A percentile compares a stretch with the other conserved stretches of the same genome.
These are phyloP conservation scores for Lophura swinhoii DNA, from an alignment of 2,797 vertebrate species.

Conservation along the genomic window DNA sequence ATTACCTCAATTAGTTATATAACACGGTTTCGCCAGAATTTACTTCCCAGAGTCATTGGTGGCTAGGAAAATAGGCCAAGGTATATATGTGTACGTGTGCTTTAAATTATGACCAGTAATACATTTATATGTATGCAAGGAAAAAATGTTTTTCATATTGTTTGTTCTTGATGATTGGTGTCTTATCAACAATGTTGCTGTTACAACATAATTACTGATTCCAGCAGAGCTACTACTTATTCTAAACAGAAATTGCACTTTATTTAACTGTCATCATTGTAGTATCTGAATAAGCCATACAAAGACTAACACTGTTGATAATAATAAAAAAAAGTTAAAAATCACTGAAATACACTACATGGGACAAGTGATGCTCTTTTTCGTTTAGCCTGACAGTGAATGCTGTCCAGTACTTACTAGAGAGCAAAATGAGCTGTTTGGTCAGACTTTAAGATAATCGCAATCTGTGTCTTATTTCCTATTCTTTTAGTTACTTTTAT, in stretches of 20 bases:
- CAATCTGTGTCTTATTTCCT: neutral
- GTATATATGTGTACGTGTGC: neutral
- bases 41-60: neutral
- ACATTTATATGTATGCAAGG: neutral
- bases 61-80: neutral
- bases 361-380: neutral
- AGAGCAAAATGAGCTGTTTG: neutral
- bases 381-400: neutral
- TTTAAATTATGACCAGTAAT: neutral
- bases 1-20: slow-evolving; percentile 59
- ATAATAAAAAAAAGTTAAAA: neutral
- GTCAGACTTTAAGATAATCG: neutral
- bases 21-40: slow-evolving; percentile 23
- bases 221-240: neutral
- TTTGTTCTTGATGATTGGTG: neutral
- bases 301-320: neutral
- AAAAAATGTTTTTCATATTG: neutral
- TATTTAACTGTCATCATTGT: neutral
- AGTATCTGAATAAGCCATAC: neutral
- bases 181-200: neutral
- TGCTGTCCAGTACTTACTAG: neutral
- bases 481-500: neutral
- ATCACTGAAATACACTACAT: neutral
- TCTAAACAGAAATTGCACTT: neutral
- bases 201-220: neutral